Evolutionary conservation across 1,140 invertebrate species (phyloP).

Genomic region (Propsilocerus akamusi): DNA sequence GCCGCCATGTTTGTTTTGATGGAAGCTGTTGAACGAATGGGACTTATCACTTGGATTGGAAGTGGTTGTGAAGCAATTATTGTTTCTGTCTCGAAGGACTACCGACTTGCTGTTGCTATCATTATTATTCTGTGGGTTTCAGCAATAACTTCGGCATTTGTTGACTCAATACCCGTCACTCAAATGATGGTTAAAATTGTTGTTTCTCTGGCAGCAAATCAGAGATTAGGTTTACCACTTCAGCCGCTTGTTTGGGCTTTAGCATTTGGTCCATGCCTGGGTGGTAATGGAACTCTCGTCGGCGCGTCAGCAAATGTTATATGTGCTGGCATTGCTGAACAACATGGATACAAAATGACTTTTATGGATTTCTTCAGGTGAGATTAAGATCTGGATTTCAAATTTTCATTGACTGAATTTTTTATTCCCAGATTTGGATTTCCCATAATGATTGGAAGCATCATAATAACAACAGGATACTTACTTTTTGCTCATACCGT

Average conservation of each 20-base stretch:
- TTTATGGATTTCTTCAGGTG: constrained; percentile 52
- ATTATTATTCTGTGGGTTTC: constrained; percentile 47
- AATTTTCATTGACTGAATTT: neutral
- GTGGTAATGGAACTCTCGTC: constrained; percentile 53
- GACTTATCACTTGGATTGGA: constrained; percentile 51
- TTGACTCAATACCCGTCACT: constrained; percentile 56
- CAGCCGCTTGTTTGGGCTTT: constrained; percentile 47
- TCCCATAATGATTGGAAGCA: constrained; percentile 52
- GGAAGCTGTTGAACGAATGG: constrained; percentile 52
- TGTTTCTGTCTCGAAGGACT: constrained; percentile 33
- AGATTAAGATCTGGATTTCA: constrained; percentile 7
- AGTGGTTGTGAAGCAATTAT: constrained; percentile 43
- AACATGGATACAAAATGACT: constrained; percentile 52
- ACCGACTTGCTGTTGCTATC: constrained; percentile 39
- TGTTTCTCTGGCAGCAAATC: constrained; percentile 31
- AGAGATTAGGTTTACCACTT: constrained; percentile 33
- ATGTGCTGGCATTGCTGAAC: constrained; percentile 54
- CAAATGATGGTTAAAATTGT: constrained; percentile 58
- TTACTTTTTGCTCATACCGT: constrained; percentile 45
- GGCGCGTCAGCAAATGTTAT: constrained; percentile 58
- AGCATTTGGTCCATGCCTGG: constrained; percentile 51
- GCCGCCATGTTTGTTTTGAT: constrained; percentile 65
- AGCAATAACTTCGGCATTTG: constrained; percentile 45
- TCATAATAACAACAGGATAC: constrained; percentile 41
- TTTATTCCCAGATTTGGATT: constrained; percentile 39